Conservation (phyloP, 2,113 vertebrate genomes). For the Conger conger region DNA sequence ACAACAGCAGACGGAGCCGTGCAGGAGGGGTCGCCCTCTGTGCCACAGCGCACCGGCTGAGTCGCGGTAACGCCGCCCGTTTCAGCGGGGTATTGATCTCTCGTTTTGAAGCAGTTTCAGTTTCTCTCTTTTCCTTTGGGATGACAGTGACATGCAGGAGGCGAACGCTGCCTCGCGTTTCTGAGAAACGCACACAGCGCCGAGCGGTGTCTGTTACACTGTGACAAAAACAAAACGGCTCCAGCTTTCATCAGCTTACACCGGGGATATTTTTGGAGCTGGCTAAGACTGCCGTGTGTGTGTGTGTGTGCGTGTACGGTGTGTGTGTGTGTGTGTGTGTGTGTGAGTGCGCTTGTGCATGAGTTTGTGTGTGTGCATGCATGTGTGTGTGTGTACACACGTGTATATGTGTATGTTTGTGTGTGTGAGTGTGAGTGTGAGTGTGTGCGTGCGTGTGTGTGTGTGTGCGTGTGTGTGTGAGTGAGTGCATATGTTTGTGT, state of each 20-base stretch:
- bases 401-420: no score
- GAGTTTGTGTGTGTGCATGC: no score
- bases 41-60: neutral
- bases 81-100: neutral
- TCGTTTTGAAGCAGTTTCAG: neutral
- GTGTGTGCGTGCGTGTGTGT: no score
- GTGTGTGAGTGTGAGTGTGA: no score
- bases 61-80: neutral
- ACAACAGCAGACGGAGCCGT: slow-evolving; percentile 15
- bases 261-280: neutral
- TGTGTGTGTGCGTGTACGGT: neutral
- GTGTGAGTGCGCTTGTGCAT: no score
- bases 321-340: no score
- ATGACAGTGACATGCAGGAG: no score
- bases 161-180: no score
- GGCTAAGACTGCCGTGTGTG: neutral
- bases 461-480: neutral
- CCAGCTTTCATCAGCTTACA: neutral
- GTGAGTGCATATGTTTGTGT: neutral
- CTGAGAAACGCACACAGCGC: neutral
- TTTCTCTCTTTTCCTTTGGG: no score
- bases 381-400: no score
- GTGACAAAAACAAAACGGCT: neutral
- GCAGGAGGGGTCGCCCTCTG: neutral
- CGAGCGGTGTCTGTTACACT: neutral